Percentiles rank a stretch among this genome's conserved stretches.
phyloP scores from a whole-genome alignment of 2,797 vertebrate species.

The Petrocephalus schoutedeni region DNA sequence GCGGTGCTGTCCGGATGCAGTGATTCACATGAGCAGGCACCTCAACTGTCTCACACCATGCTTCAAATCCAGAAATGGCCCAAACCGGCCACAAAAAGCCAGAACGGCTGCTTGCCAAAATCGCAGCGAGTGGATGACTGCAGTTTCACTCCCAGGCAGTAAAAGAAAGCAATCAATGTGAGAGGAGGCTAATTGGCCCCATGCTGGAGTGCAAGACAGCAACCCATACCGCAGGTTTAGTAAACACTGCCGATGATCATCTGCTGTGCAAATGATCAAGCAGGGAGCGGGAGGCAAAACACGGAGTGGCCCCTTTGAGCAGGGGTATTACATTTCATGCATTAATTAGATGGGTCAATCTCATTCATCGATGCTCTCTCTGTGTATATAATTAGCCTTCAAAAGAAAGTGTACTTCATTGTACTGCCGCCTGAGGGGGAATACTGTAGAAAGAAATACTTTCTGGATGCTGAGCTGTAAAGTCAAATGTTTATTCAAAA shows the following conservation, averaged over 20 bases:
- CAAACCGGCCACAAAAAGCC: background rate
- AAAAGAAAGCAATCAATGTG: constrained; percentile 40
- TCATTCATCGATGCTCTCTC: constrained; percentile 48
- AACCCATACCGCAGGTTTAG: constrained; percentile 30
- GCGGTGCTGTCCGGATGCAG: background rate
- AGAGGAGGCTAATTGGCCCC: constrained; percentile 52
- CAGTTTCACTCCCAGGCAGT: constrained; percentile 34
- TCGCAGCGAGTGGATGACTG: background rate
- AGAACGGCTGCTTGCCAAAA: constrained; percentile 2
- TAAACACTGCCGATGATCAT: constrained; percentile 42
- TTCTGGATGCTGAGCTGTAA: constrained; percentile 30
- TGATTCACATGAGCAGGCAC: background rate
- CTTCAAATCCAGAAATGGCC: background rate
- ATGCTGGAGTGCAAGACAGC: constrained; percentile 35
- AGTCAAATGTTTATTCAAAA: constrained; percentile 19
- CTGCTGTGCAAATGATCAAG: constrained; percentile 43
- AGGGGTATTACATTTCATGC: constrained; percentile 38
- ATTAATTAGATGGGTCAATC: constrained; percentile 50
- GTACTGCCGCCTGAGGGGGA: constrained; percentile 52
- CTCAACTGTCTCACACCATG: background rate
- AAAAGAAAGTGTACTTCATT: constrained; percentile 44
- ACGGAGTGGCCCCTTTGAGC: constrained; percentile 39
- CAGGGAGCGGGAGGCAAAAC: constrained; percentile 47
- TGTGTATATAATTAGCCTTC: constrained; percentile 55
- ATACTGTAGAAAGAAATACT: constrained; percentile 38